Percentiles rank a stretch among this genome's conserved stretches.
Conservation (phyloP, 2,888 invertebrate species). For the Drosophila gaucha region DNA sequence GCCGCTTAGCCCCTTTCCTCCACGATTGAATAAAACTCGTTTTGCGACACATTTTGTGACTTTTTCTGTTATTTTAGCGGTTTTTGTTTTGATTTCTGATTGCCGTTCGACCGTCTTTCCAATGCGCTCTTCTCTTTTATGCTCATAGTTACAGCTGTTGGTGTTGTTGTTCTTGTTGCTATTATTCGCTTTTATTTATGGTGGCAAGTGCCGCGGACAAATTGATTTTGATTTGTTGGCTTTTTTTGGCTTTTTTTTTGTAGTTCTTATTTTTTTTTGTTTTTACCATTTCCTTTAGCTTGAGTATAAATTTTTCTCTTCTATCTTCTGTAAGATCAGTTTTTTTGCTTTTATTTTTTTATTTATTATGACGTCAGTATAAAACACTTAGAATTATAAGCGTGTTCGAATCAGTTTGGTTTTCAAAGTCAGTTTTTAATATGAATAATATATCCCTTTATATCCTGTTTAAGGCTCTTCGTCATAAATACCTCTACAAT, state of each 20-base stretch:
- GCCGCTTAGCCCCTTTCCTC: slow-evolving; percentile 10
- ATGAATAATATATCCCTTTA: not conserved
- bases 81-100: slow-evolving; percentile 80
- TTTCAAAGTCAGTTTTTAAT: not conserved
- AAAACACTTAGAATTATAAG: no score
- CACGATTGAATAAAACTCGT: slow-evolving; percentile 50
- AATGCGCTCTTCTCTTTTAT: not conserved
- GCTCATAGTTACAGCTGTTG: slow-evolving; percentile 26
- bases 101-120: slow-evolving; percentile 70
- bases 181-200: slow-evolving; percentile 69
- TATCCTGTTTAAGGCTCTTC: not conserved
- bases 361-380: no score
- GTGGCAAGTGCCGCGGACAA: slow-evolving; percentile 79
- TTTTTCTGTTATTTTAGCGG: slow-evolving; percentile 78
- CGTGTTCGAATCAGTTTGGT: not conserved
- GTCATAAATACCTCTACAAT: not conserved
- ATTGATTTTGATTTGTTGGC: slow-evolving; percentile 68
- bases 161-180: slow-evolving; percentile 26
- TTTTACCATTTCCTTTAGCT: slow-evolving; percentile 13
- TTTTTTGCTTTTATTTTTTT: no score
- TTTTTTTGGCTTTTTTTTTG: slow-evolving; percentile 31
- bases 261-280: not conserved
- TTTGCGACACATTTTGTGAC: slow-evolving; percentile 68
- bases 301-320: not conserved
- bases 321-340: not conserved